These are phyloP conservation scores for Cyclargus thomasi DNA, from an alignment of 1,140 invertebrate genomes.

Conservation along the genomic window DNA sequence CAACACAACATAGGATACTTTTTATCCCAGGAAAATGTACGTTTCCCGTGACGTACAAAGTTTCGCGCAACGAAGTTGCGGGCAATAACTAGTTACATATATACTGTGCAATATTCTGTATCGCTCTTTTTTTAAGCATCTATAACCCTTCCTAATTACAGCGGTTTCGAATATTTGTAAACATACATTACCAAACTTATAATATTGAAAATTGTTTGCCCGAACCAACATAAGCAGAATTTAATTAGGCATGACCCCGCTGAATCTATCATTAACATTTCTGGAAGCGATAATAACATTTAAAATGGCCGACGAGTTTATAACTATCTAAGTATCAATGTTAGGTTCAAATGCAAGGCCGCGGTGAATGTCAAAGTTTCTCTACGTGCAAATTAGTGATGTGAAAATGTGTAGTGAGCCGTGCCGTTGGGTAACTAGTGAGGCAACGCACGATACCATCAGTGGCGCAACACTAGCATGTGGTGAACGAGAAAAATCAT, in stretches of 20 bases:
- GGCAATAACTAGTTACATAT: too few species aligned
- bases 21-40: too few species aligned
- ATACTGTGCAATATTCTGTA: too few species aligned
- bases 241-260: background rate
- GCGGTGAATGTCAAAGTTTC: conserved; percentile 25
- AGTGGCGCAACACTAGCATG: conserved; percentile 29
- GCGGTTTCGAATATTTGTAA: too few species aligned
- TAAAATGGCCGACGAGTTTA: background rate
- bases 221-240: background rate
- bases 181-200: background rate
- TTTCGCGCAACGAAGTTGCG: too few species aligned
- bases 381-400: conserved; percentile 27
- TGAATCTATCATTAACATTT: background rate
- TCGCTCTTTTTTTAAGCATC: too few species aligned
- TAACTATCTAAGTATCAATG: conserved; percentile 7
- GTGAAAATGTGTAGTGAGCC: conserved; percentile 33
- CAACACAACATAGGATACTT: too few species aligned
- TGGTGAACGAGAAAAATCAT: background rate
- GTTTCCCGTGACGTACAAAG: too few species aligned
- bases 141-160: too few species aligned
- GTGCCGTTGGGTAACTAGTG: conserved; percentile 30
- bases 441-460: conserved; percentile 25
- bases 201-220: background rate
- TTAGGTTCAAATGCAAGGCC: conserved; percentile 29
- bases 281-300: background rate